Conservation (phyloP, 2,113 vertebrate genomes). For the Suricata suricatta region DNA sequence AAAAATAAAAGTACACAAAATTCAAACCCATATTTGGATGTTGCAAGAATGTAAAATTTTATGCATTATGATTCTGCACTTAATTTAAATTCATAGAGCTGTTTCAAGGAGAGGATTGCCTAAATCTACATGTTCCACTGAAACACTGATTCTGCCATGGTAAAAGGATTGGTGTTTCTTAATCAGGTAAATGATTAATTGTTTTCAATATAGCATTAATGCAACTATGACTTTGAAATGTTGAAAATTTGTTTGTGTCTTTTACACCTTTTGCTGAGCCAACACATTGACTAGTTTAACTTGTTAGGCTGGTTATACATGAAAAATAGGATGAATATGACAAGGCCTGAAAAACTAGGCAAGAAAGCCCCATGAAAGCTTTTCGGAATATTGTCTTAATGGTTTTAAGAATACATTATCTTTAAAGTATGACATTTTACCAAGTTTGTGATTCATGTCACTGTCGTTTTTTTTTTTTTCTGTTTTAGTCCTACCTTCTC, state of each 20-base stretch:
- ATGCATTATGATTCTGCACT: neutral
- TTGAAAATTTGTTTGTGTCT: neutral
- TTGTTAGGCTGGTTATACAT: neutral
- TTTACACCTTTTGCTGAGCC: neutral
- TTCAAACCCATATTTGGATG: neutral
- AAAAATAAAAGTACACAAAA: neutral
- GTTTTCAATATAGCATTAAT: neutral
- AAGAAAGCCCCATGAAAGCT: neutral
- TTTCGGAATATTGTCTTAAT: neutral
- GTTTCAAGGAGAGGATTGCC: neutral
- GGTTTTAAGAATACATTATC: conserved; percentile 23
- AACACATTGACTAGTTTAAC: neutral
- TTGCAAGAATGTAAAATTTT: neutral
- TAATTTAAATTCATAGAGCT: neutral
- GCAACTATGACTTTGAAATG: neutral
- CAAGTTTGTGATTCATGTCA: conserved; percentile 19
- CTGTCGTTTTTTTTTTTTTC: neutral
- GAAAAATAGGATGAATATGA: neutral
- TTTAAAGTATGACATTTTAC: conserved; percentile 11
- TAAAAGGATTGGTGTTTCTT: neutral
- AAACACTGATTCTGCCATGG: neutral
- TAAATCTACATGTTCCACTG: neutral
- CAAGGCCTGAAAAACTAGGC: neutral
- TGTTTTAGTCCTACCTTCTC: neutral
- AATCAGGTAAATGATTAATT: neutral